Conservation (phyloP, 1,140 invertebrate species). For the Hydropsyche tenuis region DNA sequence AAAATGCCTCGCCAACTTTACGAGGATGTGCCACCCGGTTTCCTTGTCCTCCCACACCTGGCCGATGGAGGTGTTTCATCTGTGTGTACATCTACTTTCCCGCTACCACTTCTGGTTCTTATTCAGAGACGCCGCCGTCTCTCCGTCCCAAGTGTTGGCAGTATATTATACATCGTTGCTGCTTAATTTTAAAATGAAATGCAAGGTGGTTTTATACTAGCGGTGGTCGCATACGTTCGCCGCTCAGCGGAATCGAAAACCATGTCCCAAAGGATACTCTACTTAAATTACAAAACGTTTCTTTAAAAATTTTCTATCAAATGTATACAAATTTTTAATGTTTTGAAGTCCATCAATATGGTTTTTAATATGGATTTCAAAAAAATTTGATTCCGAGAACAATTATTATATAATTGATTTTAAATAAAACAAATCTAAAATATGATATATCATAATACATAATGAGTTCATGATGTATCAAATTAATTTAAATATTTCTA, state of each 20-base stretch:
- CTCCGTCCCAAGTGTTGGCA: slow-evolving; percentile 42
- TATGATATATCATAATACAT: too few relatives aligned
- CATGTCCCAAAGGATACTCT: slow-evolving; percentile 26
- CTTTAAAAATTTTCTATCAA: too few relatives aligned
- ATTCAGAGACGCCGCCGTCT: neutral
- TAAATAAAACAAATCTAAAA: too few relatives aligned
- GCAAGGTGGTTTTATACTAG: slow-evolving; percentile 50
- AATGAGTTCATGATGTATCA: too few relatives aligned
- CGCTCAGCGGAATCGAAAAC: neutral
- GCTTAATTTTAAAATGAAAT: slow-evolving; percentile 51
- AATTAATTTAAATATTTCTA: too few relatives aligned
- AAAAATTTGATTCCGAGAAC: too few relatives aligned
- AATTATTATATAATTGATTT: too few relatives aligned
- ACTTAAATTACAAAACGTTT: slow-evolving; percentile 2
- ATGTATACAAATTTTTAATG: too few relatives aligned
- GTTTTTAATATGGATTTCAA: too few relatives aligned
- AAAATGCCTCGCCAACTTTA: slow-evolving; percentile 45
- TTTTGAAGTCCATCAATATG: too few relatives aligned
- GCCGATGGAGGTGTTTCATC: neutral
- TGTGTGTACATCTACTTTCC: neutral
- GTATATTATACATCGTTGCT: slow-evolving; percentile 49
- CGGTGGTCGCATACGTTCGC: slow-evolving; percentile 41
- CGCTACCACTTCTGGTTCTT: slow-evolving; percentile 9
- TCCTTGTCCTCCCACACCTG: neutral
- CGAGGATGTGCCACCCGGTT: slow-evolving; percentile 10